A percentile compares a stretch with the other conserved stretches of the same genome.
phyloP scores from a whole-genome alignment of 1,140 invertebrate genomes.

The Latrodectus geometricus region DNA sequence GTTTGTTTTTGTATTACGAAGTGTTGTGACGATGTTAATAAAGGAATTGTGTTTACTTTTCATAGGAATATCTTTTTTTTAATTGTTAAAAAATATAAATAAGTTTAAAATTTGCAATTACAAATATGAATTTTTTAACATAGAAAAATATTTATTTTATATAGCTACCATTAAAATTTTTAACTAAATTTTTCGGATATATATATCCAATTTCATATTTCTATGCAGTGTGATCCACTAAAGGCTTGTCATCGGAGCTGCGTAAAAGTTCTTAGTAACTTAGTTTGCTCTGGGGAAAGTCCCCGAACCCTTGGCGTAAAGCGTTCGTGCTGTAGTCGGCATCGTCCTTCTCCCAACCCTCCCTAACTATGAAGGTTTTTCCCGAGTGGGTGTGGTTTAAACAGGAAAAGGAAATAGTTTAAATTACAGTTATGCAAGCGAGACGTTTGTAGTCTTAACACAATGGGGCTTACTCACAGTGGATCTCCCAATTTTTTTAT shows the following conservation, averaged over 20 bases:
- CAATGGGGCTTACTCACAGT: slow-evolving; percentile 21
- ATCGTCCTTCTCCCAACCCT: neutral
- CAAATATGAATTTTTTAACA: too few relatives aligned
- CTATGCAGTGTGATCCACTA: neutral
- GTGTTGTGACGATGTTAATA: too few relatives aligned
- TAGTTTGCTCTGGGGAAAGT: slow-evolving; percentile 11
- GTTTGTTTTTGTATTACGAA: too few relatives aligned
- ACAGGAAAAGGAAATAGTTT: slow-evolving; percentile 4
- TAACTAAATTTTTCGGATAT: neutral
- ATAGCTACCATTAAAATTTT: too few relatives aligned
- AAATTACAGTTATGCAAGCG: neutral
- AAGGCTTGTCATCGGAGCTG: slow-evolving; percentile 6
- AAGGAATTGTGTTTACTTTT: too few relatives aligned
- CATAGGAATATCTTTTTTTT: too few relatives aligned
- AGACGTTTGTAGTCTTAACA: neutral
- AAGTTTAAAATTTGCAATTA: too few relatives aligned
- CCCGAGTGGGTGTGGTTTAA: neutral
- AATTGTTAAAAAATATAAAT: too few relatives aligned
- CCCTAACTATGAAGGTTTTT: neutral
- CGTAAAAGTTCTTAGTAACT: neutral
- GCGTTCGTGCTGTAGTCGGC: neutral
- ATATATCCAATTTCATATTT: neutral
- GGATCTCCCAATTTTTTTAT: slow-evolving; percentile 10
- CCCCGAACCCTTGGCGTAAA: slow-evolving; percentile 26
- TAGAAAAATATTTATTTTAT: too few relatives aligned